These are phyloP conservation scores for Anabacerthia variegaticeps DNA, from an alignment of 2,797 vertebrate species.

Conservation along the genomic window DNA sequence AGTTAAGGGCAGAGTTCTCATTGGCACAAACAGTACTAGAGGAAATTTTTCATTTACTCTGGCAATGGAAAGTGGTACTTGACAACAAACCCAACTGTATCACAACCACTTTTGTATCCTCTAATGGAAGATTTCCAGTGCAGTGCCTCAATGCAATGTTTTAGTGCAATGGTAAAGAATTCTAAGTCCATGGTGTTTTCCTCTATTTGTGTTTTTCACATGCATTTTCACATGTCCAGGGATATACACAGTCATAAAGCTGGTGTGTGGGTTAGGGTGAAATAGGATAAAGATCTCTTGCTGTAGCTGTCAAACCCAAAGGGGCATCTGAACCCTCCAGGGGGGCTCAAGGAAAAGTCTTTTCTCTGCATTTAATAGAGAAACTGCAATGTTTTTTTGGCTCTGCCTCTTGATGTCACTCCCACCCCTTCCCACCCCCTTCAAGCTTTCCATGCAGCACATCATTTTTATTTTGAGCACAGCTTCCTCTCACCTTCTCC, in stretches of 20 bases:
- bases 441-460: not conserved
- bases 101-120: not conserved
- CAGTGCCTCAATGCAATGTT: not conserved
- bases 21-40: not conserved
- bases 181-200: not conserved
- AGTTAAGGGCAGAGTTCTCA: not conserved
- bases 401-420: not conserved
- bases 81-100: not conserved
- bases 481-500: not conserved
- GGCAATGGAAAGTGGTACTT: not conserved
- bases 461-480: not conserved
- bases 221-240: not conserved
- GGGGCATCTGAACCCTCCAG: not conserved
- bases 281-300: not conserved
- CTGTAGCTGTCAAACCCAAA: not conserved
- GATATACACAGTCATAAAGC: fast-evolving
- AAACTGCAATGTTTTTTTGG: not conserved
- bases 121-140: not conserved
- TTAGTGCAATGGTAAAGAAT: not conserved
- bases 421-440: not conserved
- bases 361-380: not conserved
- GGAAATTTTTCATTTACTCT: not conserved
- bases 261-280: not conserved
- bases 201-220: not conserved
- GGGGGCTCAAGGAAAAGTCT: not conserved